These are phyloP conservation scores for Chrysochloris asiatica DNA, from an alignment of 2,113 vertebrate species.

Conservation along the genomic window DNA sequence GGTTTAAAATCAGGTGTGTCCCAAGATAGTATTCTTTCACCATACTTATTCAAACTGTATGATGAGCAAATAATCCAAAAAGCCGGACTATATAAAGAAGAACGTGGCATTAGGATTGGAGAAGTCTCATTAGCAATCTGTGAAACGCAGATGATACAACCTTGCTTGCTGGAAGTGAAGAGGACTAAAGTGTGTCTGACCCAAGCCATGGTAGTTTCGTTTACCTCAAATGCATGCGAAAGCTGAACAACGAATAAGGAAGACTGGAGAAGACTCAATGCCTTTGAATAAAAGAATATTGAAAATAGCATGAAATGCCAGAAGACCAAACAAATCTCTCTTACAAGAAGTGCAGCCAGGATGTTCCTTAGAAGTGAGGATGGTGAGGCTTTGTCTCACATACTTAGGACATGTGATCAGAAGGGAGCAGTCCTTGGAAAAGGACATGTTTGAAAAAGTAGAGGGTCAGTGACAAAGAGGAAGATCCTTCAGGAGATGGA, in stretches of 20 bases:
- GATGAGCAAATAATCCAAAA: not conserved
- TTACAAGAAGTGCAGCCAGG: not conserved
- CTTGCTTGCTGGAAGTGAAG: not conserved
- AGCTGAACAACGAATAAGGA: not conserved
- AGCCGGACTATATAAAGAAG: not conserved
- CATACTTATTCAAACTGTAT: not conserved
- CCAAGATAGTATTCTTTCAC: not conserved
- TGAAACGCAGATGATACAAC: not conserved
- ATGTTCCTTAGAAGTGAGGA: not conserved
- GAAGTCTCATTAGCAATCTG: not conserved
- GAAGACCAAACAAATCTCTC: too few relatives aligned
- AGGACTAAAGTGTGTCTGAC: too few relatives aligned
- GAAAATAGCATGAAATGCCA: too few relatives aligned
- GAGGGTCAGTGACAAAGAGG: not conserved
- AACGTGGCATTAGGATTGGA: not conserved
- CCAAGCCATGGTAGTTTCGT: too few relatives aligned
- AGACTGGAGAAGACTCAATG: not conserved
- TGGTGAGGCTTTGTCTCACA: too few relatives aligned
- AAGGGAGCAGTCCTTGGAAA: not conserved
- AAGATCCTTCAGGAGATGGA: too few relatives aligned
- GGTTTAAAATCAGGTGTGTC: not conserved
- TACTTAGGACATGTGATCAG: too few relatives aligned
- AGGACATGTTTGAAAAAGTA: not conserved
- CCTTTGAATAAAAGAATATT: not conserved
- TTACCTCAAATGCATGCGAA: not conserved